phyloP scores from a whole-genome alignment of 2,113 vertebrate species.

The Cnemophilus loriae region DNA sequence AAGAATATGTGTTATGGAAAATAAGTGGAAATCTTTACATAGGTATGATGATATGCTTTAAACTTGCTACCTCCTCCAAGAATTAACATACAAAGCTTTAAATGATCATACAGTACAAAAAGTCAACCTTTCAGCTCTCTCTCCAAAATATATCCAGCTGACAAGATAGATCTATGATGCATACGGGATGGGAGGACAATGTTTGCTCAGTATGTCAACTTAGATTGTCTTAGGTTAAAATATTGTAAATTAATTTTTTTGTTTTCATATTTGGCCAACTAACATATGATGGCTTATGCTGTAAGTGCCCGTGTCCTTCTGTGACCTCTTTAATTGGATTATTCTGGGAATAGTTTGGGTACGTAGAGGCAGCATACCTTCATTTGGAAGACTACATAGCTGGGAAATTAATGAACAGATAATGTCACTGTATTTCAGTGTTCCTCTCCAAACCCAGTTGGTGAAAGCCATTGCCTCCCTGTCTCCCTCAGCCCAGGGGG shows the following conservation, averaged over 20 bases:
- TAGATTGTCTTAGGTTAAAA: neutral
- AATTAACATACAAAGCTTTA: neutral
- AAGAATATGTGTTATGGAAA: neutral
- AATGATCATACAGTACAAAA: neutral
- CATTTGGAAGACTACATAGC: neutral
- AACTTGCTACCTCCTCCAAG: neutral
- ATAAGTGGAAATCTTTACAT: neutral
- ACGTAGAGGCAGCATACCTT: neutral
- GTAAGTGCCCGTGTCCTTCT: neutral
- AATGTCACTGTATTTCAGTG: neutral
- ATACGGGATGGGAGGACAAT: neutral
- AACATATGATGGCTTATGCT: neutral
- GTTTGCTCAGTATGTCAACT: neutral
- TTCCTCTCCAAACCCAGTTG: neutral
- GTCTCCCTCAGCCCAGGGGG: neutral
- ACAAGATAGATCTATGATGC: neutral
- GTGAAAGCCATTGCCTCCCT: neutral
- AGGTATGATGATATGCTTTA: neutral
- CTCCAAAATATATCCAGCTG: neutral
- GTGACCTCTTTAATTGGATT: neutral
- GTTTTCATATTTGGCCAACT: neutral
- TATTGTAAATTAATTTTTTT: neutral
- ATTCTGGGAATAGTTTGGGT: neutral
- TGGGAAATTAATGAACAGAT: neutral
- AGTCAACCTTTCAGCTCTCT: neutral